phyloP scores from a whole-genome alignment of 1,140 invertebrate genomes.

The Heliconius congener region DNA sequence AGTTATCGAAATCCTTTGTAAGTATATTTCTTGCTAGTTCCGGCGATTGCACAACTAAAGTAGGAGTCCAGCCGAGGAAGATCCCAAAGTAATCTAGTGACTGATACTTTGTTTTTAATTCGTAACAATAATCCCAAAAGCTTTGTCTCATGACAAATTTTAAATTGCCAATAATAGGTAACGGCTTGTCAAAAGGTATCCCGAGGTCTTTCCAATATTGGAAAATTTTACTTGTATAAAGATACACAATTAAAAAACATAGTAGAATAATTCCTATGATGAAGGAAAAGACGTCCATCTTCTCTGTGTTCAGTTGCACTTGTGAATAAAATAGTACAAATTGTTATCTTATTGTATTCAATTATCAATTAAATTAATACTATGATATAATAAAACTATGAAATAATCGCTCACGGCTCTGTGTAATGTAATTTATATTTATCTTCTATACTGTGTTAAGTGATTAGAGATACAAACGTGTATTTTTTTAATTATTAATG shows the following conservation, averaged over 20 bases:
- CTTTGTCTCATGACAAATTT: constrained; percentile 57
- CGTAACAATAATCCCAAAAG: constrained; percentile 52
- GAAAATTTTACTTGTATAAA: constrained; percentile 19
- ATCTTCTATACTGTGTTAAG: too few relatives aligned
- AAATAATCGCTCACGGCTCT: too few relatives aligned
- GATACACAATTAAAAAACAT: constrained; percentile 22
- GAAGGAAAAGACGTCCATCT: constrained; percentile 1
- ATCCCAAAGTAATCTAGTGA: constrained; percentile 54
- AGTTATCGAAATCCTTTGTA: constrained; percentile 57
- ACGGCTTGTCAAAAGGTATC: constrained; percentile 53
- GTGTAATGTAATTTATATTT: too few relatives aligned
- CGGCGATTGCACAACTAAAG: constrained; percentile 55
- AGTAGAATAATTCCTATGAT: background rate
- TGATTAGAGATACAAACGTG: too few relatives aligned
- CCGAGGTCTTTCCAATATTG: constrained; percentile 56
- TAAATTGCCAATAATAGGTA: constrained; percentile 52
- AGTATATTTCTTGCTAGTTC: constrained; percentile 55
- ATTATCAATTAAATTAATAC: background rate
- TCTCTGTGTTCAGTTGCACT: background rate
- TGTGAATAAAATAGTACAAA: background rate
- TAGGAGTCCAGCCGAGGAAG: constrained; percentile 55
- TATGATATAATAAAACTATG: background rate
- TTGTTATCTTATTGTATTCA: background rate
- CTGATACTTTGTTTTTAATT: constrained; percentile 48
- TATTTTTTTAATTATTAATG: too few relatives aligned